These are phyloP conservation scores for Silurus asotus DNA, from an alignment of 2,113 vertebrate genomes.

Conservation along the genomic window DNA sequence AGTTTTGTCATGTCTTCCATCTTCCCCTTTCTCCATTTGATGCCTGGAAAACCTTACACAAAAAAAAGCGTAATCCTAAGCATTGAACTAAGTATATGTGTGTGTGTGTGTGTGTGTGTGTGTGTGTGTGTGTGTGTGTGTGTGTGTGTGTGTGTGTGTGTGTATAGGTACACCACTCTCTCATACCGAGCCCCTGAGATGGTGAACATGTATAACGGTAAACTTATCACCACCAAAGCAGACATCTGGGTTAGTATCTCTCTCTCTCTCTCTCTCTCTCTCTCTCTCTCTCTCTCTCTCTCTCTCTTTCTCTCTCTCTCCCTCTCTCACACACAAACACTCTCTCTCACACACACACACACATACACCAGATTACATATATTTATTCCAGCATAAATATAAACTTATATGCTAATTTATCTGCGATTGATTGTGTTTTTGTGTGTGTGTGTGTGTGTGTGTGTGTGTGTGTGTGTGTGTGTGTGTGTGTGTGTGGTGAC, in stretches of 20 bases:
- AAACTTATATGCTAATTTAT: background rate
- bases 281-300: background rate
- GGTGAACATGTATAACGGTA: constrained; percentile 97
- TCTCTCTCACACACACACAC: background rate
- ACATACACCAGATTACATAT: background rate
- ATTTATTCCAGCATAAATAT: background rate
- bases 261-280: background rate
- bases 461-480: too few species aligned
- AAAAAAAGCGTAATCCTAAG: background rate
- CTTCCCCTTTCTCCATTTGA: background rate
- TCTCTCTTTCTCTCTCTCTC: background rate
- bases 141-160: constrained; percentile 38
- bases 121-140: background rate
- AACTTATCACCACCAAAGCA: constrained; percentile 95
- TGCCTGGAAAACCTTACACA: background rate
- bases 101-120: constrained; percentile 2
- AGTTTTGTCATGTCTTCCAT: background rate
- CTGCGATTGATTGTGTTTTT: background rate
- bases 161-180: constrained; percentile 89
- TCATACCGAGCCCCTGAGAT: constrained; percentile 98
- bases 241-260: constrained; percentile 76
- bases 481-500: too few species aligned
- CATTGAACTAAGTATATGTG: too few species aligned
- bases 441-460: constrained; percentile 33
- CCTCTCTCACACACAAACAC: background rate